A percentile compares a stretch with the other conserved stretches of the same genome.
phyloP scores from a whole-genome alignment of 1,140 invertebrate genomes.

The Mercenaria mercenaria region DNA sequence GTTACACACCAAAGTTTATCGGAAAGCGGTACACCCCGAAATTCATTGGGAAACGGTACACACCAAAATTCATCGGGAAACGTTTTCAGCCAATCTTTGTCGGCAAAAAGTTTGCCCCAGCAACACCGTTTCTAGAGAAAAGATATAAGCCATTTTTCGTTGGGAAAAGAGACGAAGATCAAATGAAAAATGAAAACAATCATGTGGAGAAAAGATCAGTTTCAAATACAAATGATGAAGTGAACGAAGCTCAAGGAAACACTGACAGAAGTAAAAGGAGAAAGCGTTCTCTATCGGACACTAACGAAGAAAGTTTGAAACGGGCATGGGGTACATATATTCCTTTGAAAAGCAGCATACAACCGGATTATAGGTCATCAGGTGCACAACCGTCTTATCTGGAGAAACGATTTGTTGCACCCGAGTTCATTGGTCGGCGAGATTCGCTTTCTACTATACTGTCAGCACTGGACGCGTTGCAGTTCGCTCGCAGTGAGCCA shows the following conservation, averaged over 20 bases:
- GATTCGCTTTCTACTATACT: conserved; percentile 60
- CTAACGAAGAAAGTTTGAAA: not conserved
- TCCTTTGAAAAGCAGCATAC: not conserved
- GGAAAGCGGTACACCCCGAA: conserved; percentile 5
- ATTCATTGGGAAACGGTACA: conserved; percentile 57
- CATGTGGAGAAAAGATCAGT: conserved; percentile 47
- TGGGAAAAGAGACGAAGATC: conserved; percentile 11
- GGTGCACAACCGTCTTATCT: not conserved
- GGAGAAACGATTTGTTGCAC: conserved; percentile 46
- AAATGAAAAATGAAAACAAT: not conserved
- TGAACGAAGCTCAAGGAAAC: not conserved
- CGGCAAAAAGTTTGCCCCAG: conserved; percentile 6
- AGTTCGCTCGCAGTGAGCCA: conserved; percentile 8
- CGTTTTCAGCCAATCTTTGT: not conserved
- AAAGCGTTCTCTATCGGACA: conserved; percentile 43
- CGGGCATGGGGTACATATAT: conserved; percentile 20
- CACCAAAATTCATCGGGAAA: conserved; percentile 42
- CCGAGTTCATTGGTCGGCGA: conserved; percentile 42
- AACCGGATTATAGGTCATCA: too few relatives aligned
- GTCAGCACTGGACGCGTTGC: conserved; percentile 46
- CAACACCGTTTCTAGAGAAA: conserved; percentile 28
- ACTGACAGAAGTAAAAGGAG: not conserved
- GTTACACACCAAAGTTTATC: conserved; percentile 40
- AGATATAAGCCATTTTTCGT: conserved; percentile 29
- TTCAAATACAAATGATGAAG: not conserved